Conservation (phyloP, 1,140 invertebrate species). For the Ephestia elutella region DNA sequence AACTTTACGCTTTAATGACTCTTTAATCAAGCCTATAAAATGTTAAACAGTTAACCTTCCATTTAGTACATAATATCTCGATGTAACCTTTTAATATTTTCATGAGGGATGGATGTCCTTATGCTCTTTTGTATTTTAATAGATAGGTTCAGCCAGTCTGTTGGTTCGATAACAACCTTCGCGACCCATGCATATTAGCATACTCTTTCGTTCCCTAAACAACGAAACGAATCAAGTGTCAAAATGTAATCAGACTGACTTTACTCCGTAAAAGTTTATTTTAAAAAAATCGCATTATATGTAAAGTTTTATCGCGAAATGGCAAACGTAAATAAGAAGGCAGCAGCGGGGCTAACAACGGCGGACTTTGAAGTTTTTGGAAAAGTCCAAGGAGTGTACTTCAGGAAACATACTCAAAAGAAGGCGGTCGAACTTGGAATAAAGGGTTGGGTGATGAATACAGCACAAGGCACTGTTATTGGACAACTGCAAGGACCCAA, state of each 20-base stretch:
- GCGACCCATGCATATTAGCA: not conserved
- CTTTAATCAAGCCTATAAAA: too few relatives aligned
- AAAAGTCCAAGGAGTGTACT: constrained; percentile 76
- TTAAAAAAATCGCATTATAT: not conserved
- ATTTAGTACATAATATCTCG: too few relatives aligned
- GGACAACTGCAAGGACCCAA: constrained; percentile 77
- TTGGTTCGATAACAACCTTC: constrained; percentile 23
- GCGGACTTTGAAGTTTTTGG: constrained; percentile 76
- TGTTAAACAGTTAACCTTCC: too few relatives aligned
- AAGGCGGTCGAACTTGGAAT: constrained; percentile 75
- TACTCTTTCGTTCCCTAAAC: constrained; percentile 22
- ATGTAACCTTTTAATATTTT: too few relatives aligned
- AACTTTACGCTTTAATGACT: too few relatives aligned
- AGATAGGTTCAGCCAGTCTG: not conserved
- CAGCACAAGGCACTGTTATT: constrained; percentile 76
- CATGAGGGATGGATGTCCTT: too few relatives aligned
- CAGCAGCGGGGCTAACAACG: constrained; percentile 25
- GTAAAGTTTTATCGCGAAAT: constrained; percentile 15
- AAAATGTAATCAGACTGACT: constrained; percentile 18
- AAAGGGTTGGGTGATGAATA: constrained; percentile 82
- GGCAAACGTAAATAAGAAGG: constrained; percentile 26
- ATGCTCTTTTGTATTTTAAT: too few relatives aligned
- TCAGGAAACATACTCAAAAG: constrained; percentile 77
- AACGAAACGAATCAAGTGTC: constrained; percentile 24
- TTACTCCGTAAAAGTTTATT: constrained; percentile 9